Evolutionary conservation across 37 sponge, comb jelly and placozoan genomes (phyloP).

Genomic region (Cladorhizidae sp.): DNA sequence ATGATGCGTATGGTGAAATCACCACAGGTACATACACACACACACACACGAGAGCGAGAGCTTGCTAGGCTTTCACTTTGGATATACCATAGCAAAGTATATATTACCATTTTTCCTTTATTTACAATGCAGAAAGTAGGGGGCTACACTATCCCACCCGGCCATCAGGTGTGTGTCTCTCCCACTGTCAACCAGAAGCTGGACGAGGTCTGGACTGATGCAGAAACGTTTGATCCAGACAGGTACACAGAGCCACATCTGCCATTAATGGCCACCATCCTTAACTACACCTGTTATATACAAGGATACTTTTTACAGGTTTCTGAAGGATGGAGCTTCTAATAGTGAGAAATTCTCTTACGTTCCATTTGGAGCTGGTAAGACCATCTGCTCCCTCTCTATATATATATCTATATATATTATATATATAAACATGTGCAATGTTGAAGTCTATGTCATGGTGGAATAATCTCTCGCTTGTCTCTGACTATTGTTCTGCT

Average conservation of each 20-base stretch:
- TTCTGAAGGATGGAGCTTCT: slow-evolving; percentile 20
- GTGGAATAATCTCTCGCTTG: no score
- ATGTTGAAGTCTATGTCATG: no score
- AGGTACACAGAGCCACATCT: slow-evolving; percentile 35
- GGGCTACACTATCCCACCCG: slow-evolving; percentile 75
- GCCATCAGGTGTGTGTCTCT: slow-evolving; percentile 93
- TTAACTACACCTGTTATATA: not conserved
- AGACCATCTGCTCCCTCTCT: no score
- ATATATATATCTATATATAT: no score
- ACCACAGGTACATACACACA: slow-evolving; percentile 77
- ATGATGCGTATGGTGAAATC: slow-evolving; percentile 90
- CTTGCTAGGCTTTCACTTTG: not conserved
- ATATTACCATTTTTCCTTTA: not conserved
- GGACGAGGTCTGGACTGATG: slow-evolving; percentile 61
- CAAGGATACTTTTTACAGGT: slow-evolving; percentile 10
- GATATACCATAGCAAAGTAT: not conserved
- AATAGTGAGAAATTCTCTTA: slow-evolving; percentile 83
- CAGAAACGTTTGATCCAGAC: slow-evolving; percentile 69
- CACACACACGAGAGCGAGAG: no score
- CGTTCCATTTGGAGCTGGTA: slow-evolving; percentile 94
- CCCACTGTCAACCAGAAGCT: slow-evolving; percentile 82
- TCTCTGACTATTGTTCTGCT: no score
- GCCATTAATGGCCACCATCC: not conserved
- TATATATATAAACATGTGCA: no score
- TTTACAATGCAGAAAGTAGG: slow-evolving; percentile 32